These are phyloP conservation scores for Aphis gossypii DNA, from an alignment of 1,140 invertebrate species.

Conservation along the genomic window DNA sequence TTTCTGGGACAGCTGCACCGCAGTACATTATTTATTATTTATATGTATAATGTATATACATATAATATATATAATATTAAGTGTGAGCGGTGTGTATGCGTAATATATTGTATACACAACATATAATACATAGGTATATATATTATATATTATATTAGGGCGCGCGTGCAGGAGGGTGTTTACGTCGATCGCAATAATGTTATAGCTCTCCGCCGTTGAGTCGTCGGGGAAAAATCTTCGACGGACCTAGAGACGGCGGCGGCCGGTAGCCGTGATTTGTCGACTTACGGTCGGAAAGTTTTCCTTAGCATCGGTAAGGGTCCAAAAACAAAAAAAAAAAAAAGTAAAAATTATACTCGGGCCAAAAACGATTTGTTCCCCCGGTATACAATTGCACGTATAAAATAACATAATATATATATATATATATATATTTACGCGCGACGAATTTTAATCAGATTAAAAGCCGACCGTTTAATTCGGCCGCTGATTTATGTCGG, in stretches of 20 bases:
- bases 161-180: background rate
- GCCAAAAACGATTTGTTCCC: constrained; percentile 48
- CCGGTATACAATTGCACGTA: background rate
- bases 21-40: constrained; percentile 7
- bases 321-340: background rate
- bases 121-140: background rate
- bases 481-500: constrained; percentile 45
- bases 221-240: constrained; percentile 20
- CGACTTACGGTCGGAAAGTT: constrained; percentile 29
- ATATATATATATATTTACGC: background rate
- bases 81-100: background rate
- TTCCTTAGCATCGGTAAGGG: background rate
- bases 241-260: background rate
- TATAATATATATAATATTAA: background rate
- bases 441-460: constrained; percentile 52
- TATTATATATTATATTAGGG: background rate
- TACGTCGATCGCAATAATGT: too few species aligned
- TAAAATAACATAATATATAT: background rate
- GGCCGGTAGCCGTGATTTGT: constrained; percentile 1
- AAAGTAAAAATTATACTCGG: constrained; percentile 36
- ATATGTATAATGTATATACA: background rate
- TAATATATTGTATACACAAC: too few species aligned
- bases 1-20: constrained; percentile 38
- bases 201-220: too few species aligned
- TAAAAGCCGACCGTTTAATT: constrained; percentile 55